Percentiles rank a stretch among this genome's conserved stretches.
Evolutionary conservation across 2,797 vertebrate species (phyloP).

Genomic region (Hirundo rustica): DNA sequence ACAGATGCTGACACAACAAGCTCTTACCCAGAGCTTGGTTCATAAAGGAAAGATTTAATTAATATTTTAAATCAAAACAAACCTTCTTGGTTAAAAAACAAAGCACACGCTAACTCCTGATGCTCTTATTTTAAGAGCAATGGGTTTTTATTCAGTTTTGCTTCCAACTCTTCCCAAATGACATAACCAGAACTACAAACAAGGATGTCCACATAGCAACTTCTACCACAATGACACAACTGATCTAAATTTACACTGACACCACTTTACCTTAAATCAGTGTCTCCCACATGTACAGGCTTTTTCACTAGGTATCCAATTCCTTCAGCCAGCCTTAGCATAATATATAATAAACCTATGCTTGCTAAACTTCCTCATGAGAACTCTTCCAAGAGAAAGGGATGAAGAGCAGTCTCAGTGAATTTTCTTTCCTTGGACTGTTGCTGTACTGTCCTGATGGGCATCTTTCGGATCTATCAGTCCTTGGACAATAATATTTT

Average conservation of each 20-base stretch:
- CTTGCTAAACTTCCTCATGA: not conserved
- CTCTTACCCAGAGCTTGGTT: not conserved
- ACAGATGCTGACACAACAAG: slow-evolving; percentile 34
- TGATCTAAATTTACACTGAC: not conserved
- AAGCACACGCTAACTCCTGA: not conserved
- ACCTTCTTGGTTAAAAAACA: not conserved
- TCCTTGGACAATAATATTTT: not conserved
- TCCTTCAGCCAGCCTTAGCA: not conserved
- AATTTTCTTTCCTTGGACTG: not conserved
- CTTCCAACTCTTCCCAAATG: slow-evolving; percentile 20
- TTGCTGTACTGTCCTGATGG: not conserved
- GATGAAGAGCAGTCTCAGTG: not conserved
- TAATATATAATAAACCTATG: not conserved
- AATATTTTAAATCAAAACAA: slow-evolving; percentile 33
- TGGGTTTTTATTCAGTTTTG: not conserved
- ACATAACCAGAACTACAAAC: not conserved
- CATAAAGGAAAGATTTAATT: slow-evolving; percentile 8
- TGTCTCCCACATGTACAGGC: not conserved
- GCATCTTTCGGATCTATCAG: not conserved
- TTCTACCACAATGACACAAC: not conserved
- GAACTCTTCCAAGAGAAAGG: not conserved
- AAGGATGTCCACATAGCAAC: not conserved
- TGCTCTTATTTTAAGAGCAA: not conserved
- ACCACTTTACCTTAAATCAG: not conserved
- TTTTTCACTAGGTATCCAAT: not conserved